Evolutionary conservation across 1,140 invertebrate genomes (phyloP).

Genomic region (Aporrectodea caliginosa): DNA sequence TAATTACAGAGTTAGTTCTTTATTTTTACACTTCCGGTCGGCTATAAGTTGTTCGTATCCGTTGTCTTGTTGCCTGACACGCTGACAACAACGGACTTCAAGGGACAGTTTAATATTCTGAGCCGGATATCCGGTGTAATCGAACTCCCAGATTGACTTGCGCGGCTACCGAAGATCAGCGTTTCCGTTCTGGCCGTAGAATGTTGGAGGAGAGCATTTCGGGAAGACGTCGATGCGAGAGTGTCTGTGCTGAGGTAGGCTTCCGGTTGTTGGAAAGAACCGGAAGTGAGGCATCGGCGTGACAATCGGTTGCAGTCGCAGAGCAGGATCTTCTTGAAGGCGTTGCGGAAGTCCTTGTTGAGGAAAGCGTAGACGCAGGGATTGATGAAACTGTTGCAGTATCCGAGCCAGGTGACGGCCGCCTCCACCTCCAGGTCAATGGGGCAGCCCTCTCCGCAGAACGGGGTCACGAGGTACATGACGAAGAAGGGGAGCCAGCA

Average conservation of each 20-base stretch:
- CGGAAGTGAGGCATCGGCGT: neutral
- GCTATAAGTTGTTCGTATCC: no score
- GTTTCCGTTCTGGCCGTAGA: no score
- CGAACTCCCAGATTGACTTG: no score
- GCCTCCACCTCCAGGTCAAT: conserved; percentile 14
- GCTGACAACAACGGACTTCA: neutral
- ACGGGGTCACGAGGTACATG: conserved; percentile 50
- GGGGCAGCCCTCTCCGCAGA: conserved; percentile 8
- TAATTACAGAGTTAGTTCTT: no score
- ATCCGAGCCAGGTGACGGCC: conserved; percentile 73
- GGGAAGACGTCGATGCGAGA: neutral
- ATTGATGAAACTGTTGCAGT: conserved; percentile 83
- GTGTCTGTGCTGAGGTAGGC: neutral
- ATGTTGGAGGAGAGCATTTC: neutral
- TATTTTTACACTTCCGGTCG: no score
- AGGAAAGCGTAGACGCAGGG: conserved; percentile 89
- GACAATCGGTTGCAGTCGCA: neutral
- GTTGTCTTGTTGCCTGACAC: no score
- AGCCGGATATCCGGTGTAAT: neutral
- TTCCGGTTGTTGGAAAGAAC: no score
- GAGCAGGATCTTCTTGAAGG: conserved; percentile 66
- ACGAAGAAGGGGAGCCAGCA: conserved; percentile 96
- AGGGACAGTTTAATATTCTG: neutral
- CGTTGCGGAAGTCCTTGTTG: conserved; percentile 85
- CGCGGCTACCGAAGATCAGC: no score